Percentiles rank a stretch among this genome's conserved stretches.
Conservation (phyloP, 2,113 vertebrate species). For the Elachura formosa region DNA sequence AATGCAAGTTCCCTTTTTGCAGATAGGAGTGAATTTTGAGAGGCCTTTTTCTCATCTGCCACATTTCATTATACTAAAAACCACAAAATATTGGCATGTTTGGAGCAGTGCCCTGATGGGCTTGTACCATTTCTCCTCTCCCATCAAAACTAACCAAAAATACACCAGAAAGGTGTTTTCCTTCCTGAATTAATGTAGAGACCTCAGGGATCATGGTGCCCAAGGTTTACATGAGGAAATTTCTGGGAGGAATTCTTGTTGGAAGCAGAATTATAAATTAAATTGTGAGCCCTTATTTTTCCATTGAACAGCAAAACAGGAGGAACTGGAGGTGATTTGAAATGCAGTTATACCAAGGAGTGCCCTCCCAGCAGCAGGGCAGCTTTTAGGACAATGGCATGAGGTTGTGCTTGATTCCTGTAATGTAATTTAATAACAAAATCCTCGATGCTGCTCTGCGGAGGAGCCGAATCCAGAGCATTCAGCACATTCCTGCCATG, state of each 20-base stretch:
- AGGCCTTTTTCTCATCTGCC: background rate
- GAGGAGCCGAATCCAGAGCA: background rate
- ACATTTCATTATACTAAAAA: background rate
- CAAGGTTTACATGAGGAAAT: background rate
- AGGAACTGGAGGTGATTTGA: background rate
- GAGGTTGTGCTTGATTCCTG: background rate
- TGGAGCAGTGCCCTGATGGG: background rate
- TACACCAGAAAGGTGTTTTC: background rate
- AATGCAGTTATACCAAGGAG: background rate
- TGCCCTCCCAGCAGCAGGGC: background rate
- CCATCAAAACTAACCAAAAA: background rate
- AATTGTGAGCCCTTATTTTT: background rate
- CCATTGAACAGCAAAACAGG: no score
- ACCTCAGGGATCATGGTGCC: background rate
- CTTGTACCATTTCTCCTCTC: background rate
- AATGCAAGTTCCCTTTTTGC: background rate
- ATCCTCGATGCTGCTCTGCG: background rate
- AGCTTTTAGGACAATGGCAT: background rate
- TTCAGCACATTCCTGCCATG: conserved; percentile 47
- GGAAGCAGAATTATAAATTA: background rate
- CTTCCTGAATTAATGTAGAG: background rate
- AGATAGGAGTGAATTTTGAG: background rate
- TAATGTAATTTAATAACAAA: background rate
- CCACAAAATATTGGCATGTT: background rate
- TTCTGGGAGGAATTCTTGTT: background rate